These are phyloP conservation scores for Teleogryllus occipitalis DNA, from an alignment of 1,140 invertebrate genomes.

Conservation along the genomic window DNA sequence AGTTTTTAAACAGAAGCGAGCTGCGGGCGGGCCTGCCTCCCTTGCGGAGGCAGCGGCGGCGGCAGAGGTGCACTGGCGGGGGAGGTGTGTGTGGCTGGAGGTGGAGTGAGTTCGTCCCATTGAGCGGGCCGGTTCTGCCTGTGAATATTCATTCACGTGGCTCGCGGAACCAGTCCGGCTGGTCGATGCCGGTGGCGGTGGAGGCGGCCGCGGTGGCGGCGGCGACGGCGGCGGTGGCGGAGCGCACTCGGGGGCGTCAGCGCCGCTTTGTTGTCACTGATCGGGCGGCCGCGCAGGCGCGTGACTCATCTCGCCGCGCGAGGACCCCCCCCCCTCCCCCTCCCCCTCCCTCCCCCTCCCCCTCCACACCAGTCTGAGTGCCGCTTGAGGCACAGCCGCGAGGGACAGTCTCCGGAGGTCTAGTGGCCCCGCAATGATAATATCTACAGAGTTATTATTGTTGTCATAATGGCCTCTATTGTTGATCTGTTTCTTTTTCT, in stretches of 20 bases:
- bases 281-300: neutral
- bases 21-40: neutral
- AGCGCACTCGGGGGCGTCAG: neutral
- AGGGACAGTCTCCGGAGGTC: no score
- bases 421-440: no score
- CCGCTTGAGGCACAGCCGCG: no score
- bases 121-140: neutral
- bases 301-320: neutral
- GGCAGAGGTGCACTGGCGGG: no score
- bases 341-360: no score
- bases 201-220: neutral
- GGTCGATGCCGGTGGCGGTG: neutral
- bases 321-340: no score
- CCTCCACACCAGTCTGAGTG: no score
- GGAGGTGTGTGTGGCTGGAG: neutral
- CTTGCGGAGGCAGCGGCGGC: neutral
- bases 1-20: conserved; percentile 1
- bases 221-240: no score
- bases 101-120: neutral
- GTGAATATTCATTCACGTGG: conserved; percentile 4
- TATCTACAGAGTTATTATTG: no score
- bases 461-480: no score
- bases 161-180: neutral
- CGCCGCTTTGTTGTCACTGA: neutral
- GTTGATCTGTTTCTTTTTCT: no score